Evolutionary conservation across 2,797 vertebrate genomes (phyloP), one percentile per base, ranked within the genome.

Genomic region (Trichosurus vulpecula): DNA sequence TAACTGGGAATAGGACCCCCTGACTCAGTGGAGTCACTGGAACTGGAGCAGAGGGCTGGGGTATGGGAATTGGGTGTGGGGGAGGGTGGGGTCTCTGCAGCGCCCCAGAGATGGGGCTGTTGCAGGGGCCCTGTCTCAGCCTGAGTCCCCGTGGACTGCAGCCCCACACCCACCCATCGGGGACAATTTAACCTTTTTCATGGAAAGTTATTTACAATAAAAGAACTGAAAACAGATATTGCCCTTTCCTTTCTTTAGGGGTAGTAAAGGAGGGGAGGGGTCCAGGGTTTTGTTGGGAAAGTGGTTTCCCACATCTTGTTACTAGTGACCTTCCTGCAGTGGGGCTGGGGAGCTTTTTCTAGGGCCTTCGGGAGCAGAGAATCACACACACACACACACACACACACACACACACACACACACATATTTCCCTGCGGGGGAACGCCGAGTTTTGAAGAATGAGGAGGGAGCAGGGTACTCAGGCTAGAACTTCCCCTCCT

Each of bases 101-200:
- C 52, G 31, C 25, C 58, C 52, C 1, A 11, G 47, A n/a, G 19
- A 29, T 25, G 54, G 14, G 19, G 54, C 47, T 3, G 4, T 9
- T 27, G 31, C 90, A 74, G 29, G 29, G 54, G 66, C 56, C 95
- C 94, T 9, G 19, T 66, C 54, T 92, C 74, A 81, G 52, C 94
- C 52, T 35, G 55, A 95, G 66, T 90, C 91, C 90, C 91, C 53
- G 27, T 35, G 56, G 52, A 66, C 97, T 91, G 41, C 1, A 53
- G 3, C 92, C 93, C 93, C 35, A 4, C 41, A 92, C 87, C 95
- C 51, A 66, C 92, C 94, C 6, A 0, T 52, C 1, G 51, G 92
- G 96, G 97, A 91, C 98, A 97, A 95, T 97, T 98, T 98, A 98
- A 98, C 97, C 93, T 98, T 98, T 98, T 98, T 98, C 98, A 98